A percentile compares a stretch with the other conserved stretches of the same genome.
Evolutionary conservation across 2,113 vertebrate genomes (phyloP).

Genomic region (Oreotrochilus melanogaster): DNA sequence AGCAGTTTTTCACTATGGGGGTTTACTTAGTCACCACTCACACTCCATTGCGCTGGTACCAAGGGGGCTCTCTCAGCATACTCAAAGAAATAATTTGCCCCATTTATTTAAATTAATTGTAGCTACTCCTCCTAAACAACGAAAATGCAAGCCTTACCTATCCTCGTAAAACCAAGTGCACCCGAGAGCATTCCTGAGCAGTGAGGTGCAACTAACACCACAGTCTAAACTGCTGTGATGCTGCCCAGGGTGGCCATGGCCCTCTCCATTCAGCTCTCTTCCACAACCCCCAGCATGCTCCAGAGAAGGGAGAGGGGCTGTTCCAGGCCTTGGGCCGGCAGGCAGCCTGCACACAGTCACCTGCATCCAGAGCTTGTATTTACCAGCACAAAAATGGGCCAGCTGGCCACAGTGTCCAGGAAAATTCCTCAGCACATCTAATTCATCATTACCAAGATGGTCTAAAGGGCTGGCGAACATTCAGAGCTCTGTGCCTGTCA

Average conservation of each 20-base stretch:
- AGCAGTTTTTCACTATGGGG: background rate
- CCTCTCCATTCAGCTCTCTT: background rate
- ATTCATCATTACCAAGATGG: accelerated
- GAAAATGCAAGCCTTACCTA: background rate
- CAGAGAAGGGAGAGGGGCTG: background rate
- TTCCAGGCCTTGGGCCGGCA: background rate
- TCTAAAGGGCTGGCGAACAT: background rate
- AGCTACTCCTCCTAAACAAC: background rate
- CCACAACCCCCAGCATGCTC: accelerated
- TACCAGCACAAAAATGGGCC: background rate
- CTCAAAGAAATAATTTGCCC: background rate
- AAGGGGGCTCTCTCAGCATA: background rate
- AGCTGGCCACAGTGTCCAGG: background rate
- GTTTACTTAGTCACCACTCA: background rate
- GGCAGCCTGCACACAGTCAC: background rate
- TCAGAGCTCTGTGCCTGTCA: background rate
- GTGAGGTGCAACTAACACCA: background rate
- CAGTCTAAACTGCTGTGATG: background rate
- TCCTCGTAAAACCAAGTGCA: background rate
- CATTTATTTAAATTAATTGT: background rate
- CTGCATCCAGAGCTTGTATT: background rate
- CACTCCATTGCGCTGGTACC: background rate
- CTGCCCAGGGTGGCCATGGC: background rate
- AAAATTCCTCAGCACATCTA: background rate
- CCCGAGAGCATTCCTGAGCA: background rate